Conservation (phyloP, 2,797 vertebrate species). For the Eulemur albifrons region DNA sequence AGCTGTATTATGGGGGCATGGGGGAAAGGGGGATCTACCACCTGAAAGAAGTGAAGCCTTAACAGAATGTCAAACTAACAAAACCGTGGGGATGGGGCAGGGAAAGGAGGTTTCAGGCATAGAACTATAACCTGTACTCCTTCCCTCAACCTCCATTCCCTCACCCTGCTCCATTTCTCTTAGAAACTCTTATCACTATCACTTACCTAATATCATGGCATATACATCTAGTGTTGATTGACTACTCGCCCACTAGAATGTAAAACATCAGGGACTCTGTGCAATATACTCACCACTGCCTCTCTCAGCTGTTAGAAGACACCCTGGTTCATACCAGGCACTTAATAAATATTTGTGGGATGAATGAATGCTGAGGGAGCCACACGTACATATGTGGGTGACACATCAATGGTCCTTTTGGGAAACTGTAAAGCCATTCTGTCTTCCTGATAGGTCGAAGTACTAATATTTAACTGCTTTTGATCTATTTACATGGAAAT, state of each 20-base stretch:
- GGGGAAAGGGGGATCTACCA: background rate
- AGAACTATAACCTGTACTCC: background rate
- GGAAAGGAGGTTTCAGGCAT: background rate
- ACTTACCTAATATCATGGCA: background rate
- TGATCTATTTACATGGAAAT: background rate
- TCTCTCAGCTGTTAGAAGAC: background rate
- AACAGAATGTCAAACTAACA: background rate
- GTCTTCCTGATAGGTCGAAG: background rate
- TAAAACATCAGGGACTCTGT: background rate
- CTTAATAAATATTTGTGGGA: background rate
- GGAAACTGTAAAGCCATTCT: background rate
- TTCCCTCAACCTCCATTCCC: too few species aligned
- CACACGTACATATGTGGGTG: background rate
- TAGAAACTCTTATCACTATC: background rate
- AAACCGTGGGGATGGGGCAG: background rate
- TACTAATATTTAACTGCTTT: background rate
- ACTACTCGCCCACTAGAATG: background rate
- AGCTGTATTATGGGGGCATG: rapidly evolving
- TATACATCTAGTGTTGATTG: background rate
- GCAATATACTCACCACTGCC: background rate
- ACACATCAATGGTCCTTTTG: background rate
- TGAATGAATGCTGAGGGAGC: background rate
- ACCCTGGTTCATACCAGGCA: background rate
- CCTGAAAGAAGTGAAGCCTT: background rate
- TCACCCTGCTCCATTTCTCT: background rate